Base-by-base conservation (phyloP, 2,113 vertebrate genomes). In the Cyprinodon tularosa region DNA sequence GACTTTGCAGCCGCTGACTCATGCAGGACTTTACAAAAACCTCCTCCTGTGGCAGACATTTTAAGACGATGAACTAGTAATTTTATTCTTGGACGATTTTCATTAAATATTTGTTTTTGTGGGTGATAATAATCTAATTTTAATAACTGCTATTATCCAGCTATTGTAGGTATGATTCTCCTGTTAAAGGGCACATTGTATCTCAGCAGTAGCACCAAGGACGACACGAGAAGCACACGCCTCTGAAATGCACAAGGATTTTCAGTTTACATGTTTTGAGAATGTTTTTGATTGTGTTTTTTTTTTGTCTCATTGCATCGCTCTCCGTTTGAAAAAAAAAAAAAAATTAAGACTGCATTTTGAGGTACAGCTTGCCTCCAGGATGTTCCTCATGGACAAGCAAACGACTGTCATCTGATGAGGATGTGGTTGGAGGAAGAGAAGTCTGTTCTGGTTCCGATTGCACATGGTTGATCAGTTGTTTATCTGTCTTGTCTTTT, bases 131-230 rank as follows among this genome's bases (percentile, higher is more conserved):
- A 85, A 90, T 90, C 84, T 92, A 78, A 89, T 91, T 93, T 88
- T 90, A 89, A 91, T 89, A 88, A 89, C 89, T 92, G 88, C 89
- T 93, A 89, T 78, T 88, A 90, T 90, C 90, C 77, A 87, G 87
- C 84, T 85, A 83, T 90, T 91, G 87, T 93, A 92, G 91, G 90
- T 86, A 84, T 91, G 84, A 88, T 92, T 92, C n/a, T 93, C 85
- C 92, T 93, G 90, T 91, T 4, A 88, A 93, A 92, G 93, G 92
- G 93, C 93, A 93, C 93, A 94, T 93, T 92, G 85, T 88, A 91
- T 92, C 84, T 89, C 88, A 91, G 90, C 87, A 91, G 87, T 90
- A 90, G 86, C 90, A 92, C 88, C 82, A 79, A 89, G 87, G 84
- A 84, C 69, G 80, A 88, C 88, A 86, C 80, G 92, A 91, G 86